Percentiles rank a stretch among this genome's conserved stretches.
Evolutionary conservation across 2,888 invertebrate genomes (phyloP).

Genomic region (Glaucopsyche alexis): DNA sequence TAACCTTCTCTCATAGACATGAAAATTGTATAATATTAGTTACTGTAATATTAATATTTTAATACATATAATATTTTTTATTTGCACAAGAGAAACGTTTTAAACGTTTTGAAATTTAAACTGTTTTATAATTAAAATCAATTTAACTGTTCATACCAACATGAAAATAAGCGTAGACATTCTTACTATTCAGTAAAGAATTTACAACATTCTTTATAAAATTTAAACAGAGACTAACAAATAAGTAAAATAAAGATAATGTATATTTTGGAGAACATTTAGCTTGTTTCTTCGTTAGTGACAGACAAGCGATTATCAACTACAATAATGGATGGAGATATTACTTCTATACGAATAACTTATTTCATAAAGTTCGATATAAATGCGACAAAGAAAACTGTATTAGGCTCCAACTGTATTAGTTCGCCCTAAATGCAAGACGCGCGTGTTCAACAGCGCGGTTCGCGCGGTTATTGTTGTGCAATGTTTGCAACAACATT

Average conservation of each 20-base stretch:
- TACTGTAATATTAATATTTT: conserved; percentile 15
- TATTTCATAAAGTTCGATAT: background rate
- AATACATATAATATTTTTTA: background rate
- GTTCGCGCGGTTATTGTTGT: no score
- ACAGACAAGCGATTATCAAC: background rate
- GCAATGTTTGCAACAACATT: background rate
- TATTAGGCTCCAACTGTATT: background rate
- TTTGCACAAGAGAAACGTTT: conserved; percentile 19
- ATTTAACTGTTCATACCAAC: background rate
- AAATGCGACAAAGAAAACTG: conserved; percentile 19
- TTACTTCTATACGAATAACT: conserved; percentile 1
- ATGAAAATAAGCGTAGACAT: conserved; percentile 21
- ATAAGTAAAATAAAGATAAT: conserved; percentile 16
- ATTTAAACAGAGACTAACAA: conserved; percentile 16
- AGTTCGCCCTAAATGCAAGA: background rate
- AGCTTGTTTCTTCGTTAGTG: background rate
- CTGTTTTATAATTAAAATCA: conserved; percentile 15
- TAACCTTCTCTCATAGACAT: conserved; percentile 19
- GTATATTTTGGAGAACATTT: background rate
- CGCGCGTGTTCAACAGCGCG: background rate
- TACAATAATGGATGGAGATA: conserved; percentile 18
- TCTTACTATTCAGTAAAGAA: conserved; percentile 21
- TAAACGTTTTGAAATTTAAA: background rate
- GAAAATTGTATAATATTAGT: conserved; percentile 1
- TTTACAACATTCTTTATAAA: conserved; percentile 7